Percentiles rank a stretch among this genome's conserved stretches.
Conservation (phyloP, 2,797 vertebrate species). For the Macroramphosus scolopax region DNA sequence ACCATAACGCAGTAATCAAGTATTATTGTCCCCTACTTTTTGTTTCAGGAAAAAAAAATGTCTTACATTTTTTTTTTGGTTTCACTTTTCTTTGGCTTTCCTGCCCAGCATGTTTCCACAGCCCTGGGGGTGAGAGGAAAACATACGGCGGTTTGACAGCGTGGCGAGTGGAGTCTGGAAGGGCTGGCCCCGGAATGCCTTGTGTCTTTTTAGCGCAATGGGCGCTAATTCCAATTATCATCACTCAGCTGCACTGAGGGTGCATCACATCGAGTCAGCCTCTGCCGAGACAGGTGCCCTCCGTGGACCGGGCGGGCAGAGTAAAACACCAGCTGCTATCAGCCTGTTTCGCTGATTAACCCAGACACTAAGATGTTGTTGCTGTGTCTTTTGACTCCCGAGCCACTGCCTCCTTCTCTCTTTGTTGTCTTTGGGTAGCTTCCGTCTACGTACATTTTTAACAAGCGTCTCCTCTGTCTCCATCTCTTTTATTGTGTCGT, state of each 20-base stretch:
- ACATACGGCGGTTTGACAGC: constrained; percentile 62
- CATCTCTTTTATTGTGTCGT: constrained; percentile 78
- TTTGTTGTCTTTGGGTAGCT: constrained; percentile 64
- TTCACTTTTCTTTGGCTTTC: constrained; percentile 5
- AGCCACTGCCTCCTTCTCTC: constrained; percentile 58
- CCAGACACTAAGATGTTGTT: constrained; percentile 73
- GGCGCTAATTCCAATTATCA: constrained; percentile 75
- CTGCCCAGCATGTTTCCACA: constrained; percentile 45
- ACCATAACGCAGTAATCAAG: constrained; percentile 26
- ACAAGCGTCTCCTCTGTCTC: constrained; percentile 78
- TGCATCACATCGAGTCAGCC: constrained; percentile 68
- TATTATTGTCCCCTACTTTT: too few species aligned
- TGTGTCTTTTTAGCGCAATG: constrained; percentile 62
- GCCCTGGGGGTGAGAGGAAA: constrained; percentile 40
- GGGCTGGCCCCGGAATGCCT: constrained; percentile 49
- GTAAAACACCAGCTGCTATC: constrained; percentile 72
- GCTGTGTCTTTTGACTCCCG: constrained; percentile 69
- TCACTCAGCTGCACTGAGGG: constrained; percentile 58
- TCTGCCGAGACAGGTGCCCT: constrained; percentile 67
- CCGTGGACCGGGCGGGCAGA: constrained; percentile 53
- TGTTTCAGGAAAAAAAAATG: too few species aligned
- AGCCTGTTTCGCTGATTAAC: constrained; percentile 72
- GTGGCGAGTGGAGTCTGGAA: constrained; percentile 40
- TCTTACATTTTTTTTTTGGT: constrained; percentile 9
- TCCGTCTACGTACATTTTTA: constrained; percentile 80